Base-by-base conservation (phyloP, 37 sponge, comb jelly and placozoan species). In the Crambe crambe region DNA sequence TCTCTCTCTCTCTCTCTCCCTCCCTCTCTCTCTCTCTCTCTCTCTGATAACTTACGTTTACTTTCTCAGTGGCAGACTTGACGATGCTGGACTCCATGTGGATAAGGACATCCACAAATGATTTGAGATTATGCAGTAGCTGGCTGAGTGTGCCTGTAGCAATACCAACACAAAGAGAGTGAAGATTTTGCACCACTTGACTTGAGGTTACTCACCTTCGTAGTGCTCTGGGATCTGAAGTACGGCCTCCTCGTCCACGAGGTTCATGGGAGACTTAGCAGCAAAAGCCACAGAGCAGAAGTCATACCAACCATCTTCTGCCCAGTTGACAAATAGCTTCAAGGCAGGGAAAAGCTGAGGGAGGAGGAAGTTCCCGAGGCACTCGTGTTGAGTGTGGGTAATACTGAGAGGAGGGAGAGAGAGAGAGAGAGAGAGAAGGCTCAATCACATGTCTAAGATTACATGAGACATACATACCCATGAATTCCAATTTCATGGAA, bases 221-320 rank as follows among this genome's bases (percentile, higher is more conserved):
- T 70, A 87, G 30, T 61, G 56, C 25, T 39, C 37, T 43, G 82
- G 82, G 23, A 87, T 43, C 12, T 68, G 43, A 2, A 35, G 10
- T n/a, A 87, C 67, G 35, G 73, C 47, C 6, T 80, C 72, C 54
- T 71, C 57, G 34, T 88, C 83, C 1, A 42, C 27, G 23, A 15
- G 56, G 39, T 38, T 64, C 64, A 93, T 67, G 3, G 78, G 83
- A 5, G 54, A 72, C 80, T 93, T 93, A 26, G 75, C 64, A 25
- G 83, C 32, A 58, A 78, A 89, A 0, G 90, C 90, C 1, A 93
- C 73, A 39, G 84, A 62, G 72, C 58, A 56, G 78, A 89, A 93
- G 56, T 93, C 90, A 59, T 84, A 93, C 80, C 72, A 66, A 25
- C 92, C 87, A 25, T 91, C 78, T 63, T 79, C 82, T 15, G 78